Conservation (phyloP, 2,888 invertebrate species). For the Rhagonycha lutea region DNA sequence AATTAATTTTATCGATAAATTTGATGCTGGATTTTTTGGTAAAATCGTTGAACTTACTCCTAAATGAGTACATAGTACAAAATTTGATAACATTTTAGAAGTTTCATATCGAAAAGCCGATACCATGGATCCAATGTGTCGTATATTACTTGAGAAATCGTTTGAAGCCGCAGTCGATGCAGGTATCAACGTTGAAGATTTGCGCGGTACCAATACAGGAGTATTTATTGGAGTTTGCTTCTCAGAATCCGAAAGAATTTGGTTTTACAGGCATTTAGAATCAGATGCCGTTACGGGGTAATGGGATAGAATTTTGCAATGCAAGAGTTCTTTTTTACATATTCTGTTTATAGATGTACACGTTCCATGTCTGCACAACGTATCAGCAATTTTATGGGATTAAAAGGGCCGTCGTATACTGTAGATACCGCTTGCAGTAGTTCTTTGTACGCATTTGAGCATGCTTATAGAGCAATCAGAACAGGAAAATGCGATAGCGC, state of each 20-base stretch:
- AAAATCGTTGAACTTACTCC: conserved; percentile 32
- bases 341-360: conserved; percentile 66
- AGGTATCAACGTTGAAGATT: conserved; percentile 67
- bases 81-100: conserved; percentile 11
- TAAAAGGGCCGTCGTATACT: conserved; percentile 86
- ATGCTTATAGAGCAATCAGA: conserved; percentile 75
- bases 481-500: conserved; percentile 86
- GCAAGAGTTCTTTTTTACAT: neutral
- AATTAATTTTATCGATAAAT: conserved; percentile 58
- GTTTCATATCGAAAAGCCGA: conserved; percentile 71
- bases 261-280: conserved; percentile 58
- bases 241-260: conserved; percentile 76
- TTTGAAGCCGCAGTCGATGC: conserved; percentile 65
- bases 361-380: conserved; percentile 91
- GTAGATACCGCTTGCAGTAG: conserved; percentile 96
- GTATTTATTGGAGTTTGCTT: conserved; percentile 79
- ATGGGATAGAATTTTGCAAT: conserved; percentile 31
- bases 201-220: conserved; percentile 73
- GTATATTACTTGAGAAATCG: conserved; percentile 62
- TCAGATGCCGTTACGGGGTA: conserved; percentile 58
- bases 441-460: conserved; percentile 84
- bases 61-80: neutral
- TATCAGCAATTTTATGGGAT: conserved; percentile 85
- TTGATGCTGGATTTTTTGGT: conserved; percentile 62
- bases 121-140: conserved; percentile 61